Conservation (phyloP, 2,797 vertebrate genomes). For the Pseudochaenichthys georgianus region DNA sequence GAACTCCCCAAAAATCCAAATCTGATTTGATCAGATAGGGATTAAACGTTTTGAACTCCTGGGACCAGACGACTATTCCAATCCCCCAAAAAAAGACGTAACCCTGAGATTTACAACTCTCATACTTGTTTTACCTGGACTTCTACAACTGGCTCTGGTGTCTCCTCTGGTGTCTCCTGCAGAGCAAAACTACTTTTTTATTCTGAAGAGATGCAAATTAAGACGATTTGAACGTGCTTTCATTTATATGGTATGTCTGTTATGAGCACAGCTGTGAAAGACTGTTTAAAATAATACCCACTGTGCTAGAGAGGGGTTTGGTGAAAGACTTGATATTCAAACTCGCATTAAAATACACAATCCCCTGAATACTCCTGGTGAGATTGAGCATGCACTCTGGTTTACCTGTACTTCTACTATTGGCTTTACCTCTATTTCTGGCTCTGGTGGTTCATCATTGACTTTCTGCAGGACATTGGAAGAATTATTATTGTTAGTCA, state of each 20-base stretch:
- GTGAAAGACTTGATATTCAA: constrained; percentile 4
- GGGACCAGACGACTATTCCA: neutral
- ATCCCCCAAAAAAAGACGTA: constrained; percentile 13
- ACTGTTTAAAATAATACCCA: neutral
- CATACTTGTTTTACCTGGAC: constrained; percentile 68
- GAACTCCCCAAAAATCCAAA: too few species aligned
- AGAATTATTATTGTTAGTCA: constrained; percentile 39
- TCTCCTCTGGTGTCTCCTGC: constrained; percentile 62
- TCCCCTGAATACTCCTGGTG: neutral
- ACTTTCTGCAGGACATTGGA: constrained; percentile 65
- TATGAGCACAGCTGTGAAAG: constrained; percentile 14
- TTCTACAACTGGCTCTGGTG: constrained; percentile 52
- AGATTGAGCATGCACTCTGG: neutral
- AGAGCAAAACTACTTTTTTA: constrained; percentile 58
- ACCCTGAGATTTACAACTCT: constrained; percentile 6
- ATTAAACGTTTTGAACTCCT: too few species aligned
- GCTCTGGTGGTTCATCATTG: constrained; percentile 27
- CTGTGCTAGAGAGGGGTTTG: neutral
- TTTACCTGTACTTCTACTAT: constrained; percentile 63
- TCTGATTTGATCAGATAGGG: too few species aligned
- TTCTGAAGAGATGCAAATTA: constrained; percentile 29
- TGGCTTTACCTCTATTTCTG: constrained; percentile 48
- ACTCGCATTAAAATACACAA: neutral
- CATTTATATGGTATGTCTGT: neutral
- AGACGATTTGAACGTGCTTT: constrained; percentile 4